Base-by-base conservation (phyloP, 2,888 invertebrate species). In the Bellardia pandia region DNA sequence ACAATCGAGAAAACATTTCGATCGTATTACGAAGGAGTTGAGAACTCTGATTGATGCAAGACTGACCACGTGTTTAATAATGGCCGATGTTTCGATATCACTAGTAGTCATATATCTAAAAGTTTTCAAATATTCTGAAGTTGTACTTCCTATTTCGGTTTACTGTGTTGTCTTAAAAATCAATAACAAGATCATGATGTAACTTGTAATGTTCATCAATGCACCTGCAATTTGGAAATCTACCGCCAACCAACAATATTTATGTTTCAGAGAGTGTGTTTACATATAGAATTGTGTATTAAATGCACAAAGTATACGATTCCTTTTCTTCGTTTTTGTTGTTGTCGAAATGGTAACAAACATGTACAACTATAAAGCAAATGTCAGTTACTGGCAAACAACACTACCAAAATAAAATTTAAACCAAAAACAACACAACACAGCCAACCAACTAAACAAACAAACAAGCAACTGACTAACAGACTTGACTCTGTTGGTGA, bases 141-240 rank as follows among this genome's bases (percentile, higher is more conserved):
- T 37, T 5, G 37, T 37, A 37, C 45, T 51, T 6, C 6, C 2
- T 51, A 51, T 58, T 13, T 75, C 45, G 62, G 82, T 69, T 69
- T 5, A 37, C 37, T 82, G 69, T 60, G 69, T 53, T 45, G 30
- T 5, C 16, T 53, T 8, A 37, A 60, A 42, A 69, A 76, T 48
- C 60, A 74, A 78, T 51, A 74, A 51, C 40, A 37, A 60, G 14
- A 72, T 71, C 58, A 78, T 74, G 60, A 80, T 84, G 72, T 77
- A 74, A 84, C 74, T 64, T 80, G 42, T 14, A 75, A 68, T 76
- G 69, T 71, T 74, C 58, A 74, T 80, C 80, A 72, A 86, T 86
- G 86, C 86, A 86, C 86, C 86, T 86, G 86, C 86, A 86, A 80
- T 84, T 84, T 84, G 68, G 16, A 86, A 84, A 77, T 84, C 72